phyloP scores from a whole-genome alignment of 2,888 invertebrate genomes.

The Tridacna crocea region DNA sequence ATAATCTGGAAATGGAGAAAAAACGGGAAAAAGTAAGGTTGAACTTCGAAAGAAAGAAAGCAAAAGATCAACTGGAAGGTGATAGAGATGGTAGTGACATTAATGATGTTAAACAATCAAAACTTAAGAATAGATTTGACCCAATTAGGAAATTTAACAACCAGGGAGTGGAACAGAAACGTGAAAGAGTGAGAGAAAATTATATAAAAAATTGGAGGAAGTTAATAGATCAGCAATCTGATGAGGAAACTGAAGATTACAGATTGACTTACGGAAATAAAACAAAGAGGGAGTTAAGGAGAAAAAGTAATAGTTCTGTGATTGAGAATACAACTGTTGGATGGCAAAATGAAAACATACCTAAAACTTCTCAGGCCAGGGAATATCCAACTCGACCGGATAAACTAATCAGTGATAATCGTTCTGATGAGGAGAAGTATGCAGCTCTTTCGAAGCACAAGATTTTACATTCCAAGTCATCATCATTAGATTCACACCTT shows the following conservation, averaged over 20 bases:
- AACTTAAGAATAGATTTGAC: conserved; percentile 47
- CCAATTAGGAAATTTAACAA: conserved; percentile 55
- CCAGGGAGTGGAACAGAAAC: conserved; percentile 35
- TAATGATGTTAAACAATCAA: conserved; percentile 20
- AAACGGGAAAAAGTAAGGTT: conserved; percentile 45
- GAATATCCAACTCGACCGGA: background rate
- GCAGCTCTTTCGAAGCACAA: conserved; percentile 57
- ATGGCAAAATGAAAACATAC: background rate
- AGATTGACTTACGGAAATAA: background rate
- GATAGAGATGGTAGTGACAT: conserved; percentile 18
- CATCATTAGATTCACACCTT: conserved; percentile 35
- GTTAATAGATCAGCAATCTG: conserved; percentile 15
- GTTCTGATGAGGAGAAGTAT: conserved; percentile 63
- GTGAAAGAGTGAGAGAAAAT: conserved; percentile 44
- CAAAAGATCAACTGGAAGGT: background rate
- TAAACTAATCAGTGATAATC: conserved; percentile 46
- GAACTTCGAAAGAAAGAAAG: conserved; percentile 35
- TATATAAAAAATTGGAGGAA: conserved; percentile 31
- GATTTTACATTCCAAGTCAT: conserved; percentile 56
- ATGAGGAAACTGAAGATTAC: conserved; percentile 10
- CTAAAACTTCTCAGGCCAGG: background rate
- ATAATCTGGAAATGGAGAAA: conserved; percentile 38
- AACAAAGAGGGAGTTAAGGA: background rate
- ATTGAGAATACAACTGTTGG: background rate
- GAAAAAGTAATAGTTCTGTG: background rate